Percentiles rank a stretch among this genome's conserved stretches.
phyloP scores from a whole-genome alignment of 35 echinoderm and acorn worm genomes.

The Apostichopus japonicus region DNA sequence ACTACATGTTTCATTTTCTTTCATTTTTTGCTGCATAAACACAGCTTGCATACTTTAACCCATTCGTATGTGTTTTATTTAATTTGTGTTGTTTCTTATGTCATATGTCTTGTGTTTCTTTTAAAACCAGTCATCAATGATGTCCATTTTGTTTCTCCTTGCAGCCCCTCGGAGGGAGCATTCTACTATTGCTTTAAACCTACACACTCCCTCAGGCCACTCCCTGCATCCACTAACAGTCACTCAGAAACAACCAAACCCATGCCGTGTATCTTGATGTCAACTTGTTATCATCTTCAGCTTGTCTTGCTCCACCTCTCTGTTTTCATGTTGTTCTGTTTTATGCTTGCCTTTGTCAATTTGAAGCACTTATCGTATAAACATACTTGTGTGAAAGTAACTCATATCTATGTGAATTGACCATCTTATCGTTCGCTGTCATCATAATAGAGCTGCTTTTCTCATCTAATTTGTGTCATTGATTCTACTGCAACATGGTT shows the following conservation, averaged over 20 bases:
- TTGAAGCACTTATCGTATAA: background rate
- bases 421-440: too few species aligned
- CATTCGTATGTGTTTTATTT: too few species aligned
- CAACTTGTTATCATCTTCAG: background rate
- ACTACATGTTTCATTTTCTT: too few species aligned
- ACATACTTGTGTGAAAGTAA: too few species aligned
- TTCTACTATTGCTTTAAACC: background rate
- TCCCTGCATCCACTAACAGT: background rate
- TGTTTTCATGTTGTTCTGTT: background rate
- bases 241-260: constrained; percentile 19
- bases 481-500: too few species aligned
- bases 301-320: background rate
- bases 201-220: background rate
- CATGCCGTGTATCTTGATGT: constrained; percentile 1
- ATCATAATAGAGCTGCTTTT: too few species aligned
- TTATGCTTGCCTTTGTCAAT: background rate
- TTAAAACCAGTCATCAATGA: background rate
- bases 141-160: constrained; percentile 1
- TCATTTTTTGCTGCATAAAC: too few species aligned
- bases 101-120: too few species aligned
- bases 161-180: background rate
- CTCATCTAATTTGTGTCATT: too few species aligned
- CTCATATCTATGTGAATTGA: too few species aligned
- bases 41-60: too few species aligned
- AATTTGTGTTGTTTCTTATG: too few species aligned